Conservation (phyloP, 2,113 vertebrate genomes). For the Chloroceryle aenea region DNA sequence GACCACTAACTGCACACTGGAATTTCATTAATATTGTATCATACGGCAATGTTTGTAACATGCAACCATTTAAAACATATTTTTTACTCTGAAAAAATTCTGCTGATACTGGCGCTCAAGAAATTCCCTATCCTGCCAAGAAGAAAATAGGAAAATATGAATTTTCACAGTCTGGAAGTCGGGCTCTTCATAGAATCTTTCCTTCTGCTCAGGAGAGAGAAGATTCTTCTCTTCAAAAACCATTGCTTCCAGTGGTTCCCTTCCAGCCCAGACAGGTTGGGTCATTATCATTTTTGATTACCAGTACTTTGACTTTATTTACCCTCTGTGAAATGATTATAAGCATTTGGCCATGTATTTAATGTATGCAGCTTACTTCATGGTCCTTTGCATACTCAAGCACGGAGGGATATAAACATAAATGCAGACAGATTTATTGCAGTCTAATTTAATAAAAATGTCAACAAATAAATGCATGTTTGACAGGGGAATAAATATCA, state of each 20-base stretch:
- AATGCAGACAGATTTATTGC: conserved; percentile 64
- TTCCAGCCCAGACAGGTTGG: neutral
- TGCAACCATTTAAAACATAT: neutral
- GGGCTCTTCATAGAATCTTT: neutral
- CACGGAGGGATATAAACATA: conserved; percentile 50
- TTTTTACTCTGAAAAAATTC: neutral
- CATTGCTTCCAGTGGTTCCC: neutral
- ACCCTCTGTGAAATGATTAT: neutral
- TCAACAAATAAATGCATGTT: conserved; percentile 72
- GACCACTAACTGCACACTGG: neutral
- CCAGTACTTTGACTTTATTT: neutral
- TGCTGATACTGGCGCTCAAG: neutral
- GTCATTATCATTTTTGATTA: neutral
- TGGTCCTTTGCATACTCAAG: conserved; percentile 38
- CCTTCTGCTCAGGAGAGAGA: neutral
- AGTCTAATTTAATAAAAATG: conserved; percentile 75
- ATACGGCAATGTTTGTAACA: rapidly evolving
- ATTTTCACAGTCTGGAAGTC: neutral
- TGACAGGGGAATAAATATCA: conserved; percentile 76
- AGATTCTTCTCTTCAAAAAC: neutral
- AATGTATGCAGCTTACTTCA: conserved; percentile 25
- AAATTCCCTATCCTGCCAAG: neutral
- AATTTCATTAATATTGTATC: neutral
- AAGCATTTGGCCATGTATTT: neutral
- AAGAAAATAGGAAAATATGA: neutral